A percentile compares a stretch with the other conserved stretches of the same genome.
These are phyloP conservation scores for Cotesia chilonis DNA, from an alignment of 1,140 invertebrate species.

Conservation along the genomic window DNA sequence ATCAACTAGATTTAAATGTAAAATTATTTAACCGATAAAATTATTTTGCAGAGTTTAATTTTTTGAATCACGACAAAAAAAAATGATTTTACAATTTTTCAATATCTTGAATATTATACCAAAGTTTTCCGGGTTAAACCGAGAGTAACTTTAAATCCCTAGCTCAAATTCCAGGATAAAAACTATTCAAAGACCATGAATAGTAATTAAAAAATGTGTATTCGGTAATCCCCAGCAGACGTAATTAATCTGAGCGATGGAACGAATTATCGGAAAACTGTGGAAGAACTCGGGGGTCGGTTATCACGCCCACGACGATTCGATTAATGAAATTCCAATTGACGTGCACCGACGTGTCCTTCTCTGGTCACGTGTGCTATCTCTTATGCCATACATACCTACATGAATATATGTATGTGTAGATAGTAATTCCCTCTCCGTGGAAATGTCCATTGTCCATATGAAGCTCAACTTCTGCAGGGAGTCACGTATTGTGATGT, in stretches of 20 bases:
- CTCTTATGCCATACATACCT: background rate
- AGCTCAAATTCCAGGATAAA: too few species aligned
- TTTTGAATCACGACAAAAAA: too few species aligned
- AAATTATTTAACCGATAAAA: too few species aligned
- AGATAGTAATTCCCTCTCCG: background rate
- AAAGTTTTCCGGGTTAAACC: too few species aligned
- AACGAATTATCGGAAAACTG: background rate
- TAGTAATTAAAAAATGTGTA: background rate
- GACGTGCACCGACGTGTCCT: slow-evolving; percentile 19
- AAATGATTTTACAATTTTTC: too few species aligned
- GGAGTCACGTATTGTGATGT: background rate
- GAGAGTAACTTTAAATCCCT: too few species aligned
- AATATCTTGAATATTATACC: too few species aligned
- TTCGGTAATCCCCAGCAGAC: background rate
- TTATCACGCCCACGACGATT: slow-evolving; percentile 32
- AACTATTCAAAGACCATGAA: background rate
- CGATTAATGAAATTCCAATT: slow-evolving; percentile 37
- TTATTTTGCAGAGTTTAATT: too few species aligned
- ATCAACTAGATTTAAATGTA: too few species aligned
- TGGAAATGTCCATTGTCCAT: background rate
- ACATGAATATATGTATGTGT: background rate
- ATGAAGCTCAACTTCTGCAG: too few species aligned
- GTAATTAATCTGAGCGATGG: slow-evolving; percentile 2
- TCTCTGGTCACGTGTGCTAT: slow-evolving; percentile 11
- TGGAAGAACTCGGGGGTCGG: slow-evolving; percentile 14